phyloP scores from a whole-genome alignment of 1,140 invertebrate genomes.

The Lethocerus indicus region DNA sequence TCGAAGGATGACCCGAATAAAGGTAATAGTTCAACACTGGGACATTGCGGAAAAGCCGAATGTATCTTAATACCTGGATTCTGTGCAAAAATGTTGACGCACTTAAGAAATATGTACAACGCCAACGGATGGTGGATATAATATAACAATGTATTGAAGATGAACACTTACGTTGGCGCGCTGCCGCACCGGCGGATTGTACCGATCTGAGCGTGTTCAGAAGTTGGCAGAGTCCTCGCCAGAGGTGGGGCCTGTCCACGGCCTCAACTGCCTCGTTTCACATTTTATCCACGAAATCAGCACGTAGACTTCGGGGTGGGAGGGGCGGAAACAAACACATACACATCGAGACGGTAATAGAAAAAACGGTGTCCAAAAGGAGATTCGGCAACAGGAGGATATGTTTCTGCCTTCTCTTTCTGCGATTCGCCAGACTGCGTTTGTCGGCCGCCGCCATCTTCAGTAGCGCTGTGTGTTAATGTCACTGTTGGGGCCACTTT shows the following conservation, averaged over 20 bases:
- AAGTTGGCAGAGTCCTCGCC: slow-evolving; percentile 58
- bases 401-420: too few relatives aligned
- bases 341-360: too few relatives aligned
- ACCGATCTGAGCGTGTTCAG: slow-evolving; percentile 43
- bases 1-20: too few relatives aligned
- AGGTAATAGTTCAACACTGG: too few relatives aligned
- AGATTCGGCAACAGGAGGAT: too few relatives aligned
- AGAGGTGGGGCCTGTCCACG: slow-evolving; percentile 46
- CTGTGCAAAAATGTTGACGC: neutral
- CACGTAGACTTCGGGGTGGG: too few relatives aligned
- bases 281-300: slow-evolving; percentile 51
- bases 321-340: too few relatives aligned
- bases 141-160: neutral
- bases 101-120: neutral
- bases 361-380: too few relatives aligned
- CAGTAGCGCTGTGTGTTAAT: too few relatives aligned
- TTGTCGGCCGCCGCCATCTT: too few relatives aligned
- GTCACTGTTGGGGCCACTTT: too few relatives aligned
- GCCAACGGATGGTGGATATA: neutral
- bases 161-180: slow-evolving; percentile 26
- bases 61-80: neutral
- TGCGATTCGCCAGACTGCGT: too few relatives aligned
- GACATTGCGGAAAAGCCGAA: neutral
- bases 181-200: slow-evolving; percentile 25
- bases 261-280: slow-evolving; percentile 36